Evolutionary conservation across 2,113 vertebrate species (phyloP).

Genomic region (Murina feae): DNA sequence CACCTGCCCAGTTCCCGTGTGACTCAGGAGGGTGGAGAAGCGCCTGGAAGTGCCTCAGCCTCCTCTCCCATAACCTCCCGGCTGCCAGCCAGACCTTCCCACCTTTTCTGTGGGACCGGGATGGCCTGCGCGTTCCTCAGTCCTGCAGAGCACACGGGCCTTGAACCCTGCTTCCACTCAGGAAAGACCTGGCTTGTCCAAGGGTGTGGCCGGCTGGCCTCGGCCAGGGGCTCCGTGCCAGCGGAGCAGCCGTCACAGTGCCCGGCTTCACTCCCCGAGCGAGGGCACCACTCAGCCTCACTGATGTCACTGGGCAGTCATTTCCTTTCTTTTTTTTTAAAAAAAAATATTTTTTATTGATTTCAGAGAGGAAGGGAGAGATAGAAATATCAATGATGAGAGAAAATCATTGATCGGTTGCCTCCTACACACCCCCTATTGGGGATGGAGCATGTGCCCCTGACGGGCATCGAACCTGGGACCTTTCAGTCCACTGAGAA

Average conservation of each 20-base stretch:
- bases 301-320: background rate
- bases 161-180: conserved; percentile 52
- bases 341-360: too few relatives aligned
- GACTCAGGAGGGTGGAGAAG: conserved; percentile 59
- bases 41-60: conserved; percentile 16
- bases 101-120: conserved; percentile 44
- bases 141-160: background rate
- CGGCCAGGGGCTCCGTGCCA: background rate
- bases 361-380: too few relatives aligned
- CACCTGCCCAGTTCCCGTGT: conserved; percentile 49
- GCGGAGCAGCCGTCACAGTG: accelerated
- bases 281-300: background rate
- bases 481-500: too few relatives aligned
- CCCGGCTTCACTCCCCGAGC: background rate
- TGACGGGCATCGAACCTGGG: too few relatives aligned
- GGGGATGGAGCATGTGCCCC: too few relatives aligned
- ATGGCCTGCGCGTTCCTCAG: background rate
- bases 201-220: background rate
- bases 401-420: too few relatives aligned
- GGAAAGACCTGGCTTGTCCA: conserved; percentile 19
- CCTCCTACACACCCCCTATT: too few relatives aligned
- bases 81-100: background rate
- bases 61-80: conserved; percentile 7
- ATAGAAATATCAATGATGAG: too few relatives aligned
- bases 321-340: too few relatives aligned